Percentiles rank a stretch among this genome's conserved stretches.
These are phyloP conservation scores for Diplosoma virens DNA, from an alignment of 23 tunicate species.

Conservation along the genomic window DNA sequence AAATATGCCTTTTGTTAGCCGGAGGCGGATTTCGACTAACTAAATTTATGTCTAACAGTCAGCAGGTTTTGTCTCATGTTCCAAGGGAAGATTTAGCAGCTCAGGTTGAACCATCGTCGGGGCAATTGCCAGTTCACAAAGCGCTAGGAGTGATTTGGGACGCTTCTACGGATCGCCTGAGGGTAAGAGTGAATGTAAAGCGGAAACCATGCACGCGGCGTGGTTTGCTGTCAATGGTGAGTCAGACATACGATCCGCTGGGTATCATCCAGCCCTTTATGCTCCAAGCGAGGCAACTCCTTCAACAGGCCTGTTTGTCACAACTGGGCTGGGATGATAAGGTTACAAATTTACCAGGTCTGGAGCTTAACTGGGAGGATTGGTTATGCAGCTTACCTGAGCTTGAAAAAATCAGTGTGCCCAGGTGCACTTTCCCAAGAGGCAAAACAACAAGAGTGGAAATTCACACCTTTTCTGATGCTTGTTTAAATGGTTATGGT, in stretches of 20 bases:
- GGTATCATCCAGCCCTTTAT: neutral
- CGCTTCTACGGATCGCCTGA: neutral
- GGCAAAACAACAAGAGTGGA: neutral
- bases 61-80: neutral
- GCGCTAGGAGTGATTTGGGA: neutral
- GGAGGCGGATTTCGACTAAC: neutral
- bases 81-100: neutral
- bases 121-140: neutral
- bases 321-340: neutral
- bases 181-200: neutral
- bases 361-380: neutral
- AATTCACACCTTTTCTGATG: slow-evolving; percentile 10
- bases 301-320: neutral
- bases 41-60: neutral
- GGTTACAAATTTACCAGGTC: neutral
- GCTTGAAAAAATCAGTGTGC: neutral
- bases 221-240: neutral
- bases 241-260: too few species aligned
- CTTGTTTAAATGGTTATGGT: neutral
- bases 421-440: neutral
- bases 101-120: neutral
- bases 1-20: neutral
- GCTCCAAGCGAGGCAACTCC: neutral
- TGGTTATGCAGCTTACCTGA: neutral
- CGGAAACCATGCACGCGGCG: too few species aligned